A percentile compares a stretch with the other conserved stretches of the same genome.
phyloP scores from a whole-genome alignment of 2,113 vertebrate species.

The Scartelaos histophorus region DNA sequence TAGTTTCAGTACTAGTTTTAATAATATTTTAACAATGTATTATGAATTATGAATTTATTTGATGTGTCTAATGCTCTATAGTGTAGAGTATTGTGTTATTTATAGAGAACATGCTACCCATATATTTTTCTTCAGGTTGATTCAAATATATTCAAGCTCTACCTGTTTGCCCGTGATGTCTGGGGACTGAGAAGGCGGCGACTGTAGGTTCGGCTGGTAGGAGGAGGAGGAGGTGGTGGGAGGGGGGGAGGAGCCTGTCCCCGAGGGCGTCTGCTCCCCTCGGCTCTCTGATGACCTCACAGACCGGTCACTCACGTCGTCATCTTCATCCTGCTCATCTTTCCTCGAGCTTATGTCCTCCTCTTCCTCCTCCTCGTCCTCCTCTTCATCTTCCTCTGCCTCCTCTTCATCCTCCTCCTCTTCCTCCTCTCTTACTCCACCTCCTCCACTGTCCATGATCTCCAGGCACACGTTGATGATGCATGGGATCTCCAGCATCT shows the following conservation, averaged over 20 bases:
- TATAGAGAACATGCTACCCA: too few species aligned
- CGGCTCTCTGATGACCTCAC: slow-evolving; percentile 69
- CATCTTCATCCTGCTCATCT: slow-evolving; percentile 84
- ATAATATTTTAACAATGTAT: too few species aligned
- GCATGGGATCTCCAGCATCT: slow-evolving; percentile 96
- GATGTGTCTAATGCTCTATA: too few species aligned
- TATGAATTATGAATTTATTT: too few species aligned
- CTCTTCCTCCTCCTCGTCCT: slow-evolving; percentile 69
- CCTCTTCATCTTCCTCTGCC: slow-evolving; percentile 80
- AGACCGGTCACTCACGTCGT: slow-evolving; percentile 79
- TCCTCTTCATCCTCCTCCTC: slow-evolving; percentile 83
- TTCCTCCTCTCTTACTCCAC: slow-evolving; percentile 68
- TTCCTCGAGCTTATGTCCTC: slow-evolving; percentile 75
- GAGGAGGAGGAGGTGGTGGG: slow-evolving; percentile 85
- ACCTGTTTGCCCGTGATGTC: slow-evolving; percentile 66
- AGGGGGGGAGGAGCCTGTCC: slow-evolving; percentile 46
- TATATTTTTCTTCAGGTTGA: too few species aligned
- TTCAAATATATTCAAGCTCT: neutral
- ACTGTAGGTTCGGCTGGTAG: slow-evolving; percentile 76
- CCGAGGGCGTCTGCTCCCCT: slow-evolving; percentile 57
- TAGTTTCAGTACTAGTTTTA: too few species aligned
- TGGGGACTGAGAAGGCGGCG: slow-evolving; percentile 47
- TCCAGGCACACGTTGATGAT: slow-evolving; percentile 95
- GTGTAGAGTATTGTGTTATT: too few species aligned
- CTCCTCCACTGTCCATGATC: slow-evolving; percentile 89